Evolutionary conservation across 2,113 vertebrate genomes (phyloP).

Genomic region (Nothoprocta pentlandii): DNA sequence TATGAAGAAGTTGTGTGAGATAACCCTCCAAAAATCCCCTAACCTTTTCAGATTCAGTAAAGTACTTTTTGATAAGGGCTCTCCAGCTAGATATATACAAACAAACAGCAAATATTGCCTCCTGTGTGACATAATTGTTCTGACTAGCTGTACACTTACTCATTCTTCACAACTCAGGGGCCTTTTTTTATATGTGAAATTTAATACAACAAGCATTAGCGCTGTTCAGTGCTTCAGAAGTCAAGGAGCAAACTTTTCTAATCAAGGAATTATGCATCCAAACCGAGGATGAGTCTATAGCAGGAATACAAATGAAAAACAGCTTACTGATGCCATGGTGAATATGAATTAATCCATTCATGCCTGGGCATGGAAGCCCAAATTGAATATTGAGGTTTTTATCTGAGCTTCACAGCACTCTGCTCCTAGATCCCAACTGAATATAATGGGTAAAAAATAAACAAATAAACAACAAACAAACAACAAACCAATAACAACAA

Average conservation of each 20-base stretch:
- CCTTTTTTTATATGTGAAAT: slow-evolving; percentile 42
- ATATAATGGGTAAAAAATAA: not conserved
- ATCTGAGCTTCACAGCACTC: not conserved
- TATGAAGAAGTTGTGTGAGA: slow-evolving; percentile 54
- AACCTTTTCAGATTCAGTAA: slow-evolving; percentile 65
- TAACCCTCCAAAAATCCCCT: slow-evolving; percentile 48
- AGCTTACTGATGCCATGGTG: not conserved
- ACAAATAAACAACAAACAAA: too few species aligned
- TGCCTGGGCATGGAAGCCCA: not conserved
- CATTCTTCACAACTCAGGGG: slow-evolving; percentile 11
- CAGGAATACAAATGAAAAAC: not conserved
- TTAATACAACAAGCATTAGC: slow-evolving; percentile 17
- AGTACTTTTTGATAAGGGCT: slow-evolving; percentile 57
- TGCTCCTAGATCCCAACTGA: not conserved
- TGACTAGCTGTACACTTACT: slow-evolving; percentile 21
- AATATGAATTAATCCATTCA: not conserved
- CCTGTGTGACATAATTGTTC: slow-evolving; percentile 40
- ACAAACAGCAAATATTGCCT: slow-evolving; percentile 51
- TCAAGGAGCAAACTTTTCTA: slow-evolving; percentile 33
- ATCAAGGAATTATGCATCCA: slow-evolving; percentile 15
- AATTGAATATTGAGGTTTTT: not conserved
- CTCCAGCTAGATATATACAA: slow-evolving; percentile 50
- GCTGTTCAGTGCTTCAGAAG: not conserved
- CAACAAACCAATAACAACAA: too few species aligned
- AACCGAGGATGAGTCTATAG: not conserved